These are phyloP conservation scores for Erythrocercus mccallii DNA, from an alignment of 2,113 vertebrate species.

Conservation along the genomic window DNA sequence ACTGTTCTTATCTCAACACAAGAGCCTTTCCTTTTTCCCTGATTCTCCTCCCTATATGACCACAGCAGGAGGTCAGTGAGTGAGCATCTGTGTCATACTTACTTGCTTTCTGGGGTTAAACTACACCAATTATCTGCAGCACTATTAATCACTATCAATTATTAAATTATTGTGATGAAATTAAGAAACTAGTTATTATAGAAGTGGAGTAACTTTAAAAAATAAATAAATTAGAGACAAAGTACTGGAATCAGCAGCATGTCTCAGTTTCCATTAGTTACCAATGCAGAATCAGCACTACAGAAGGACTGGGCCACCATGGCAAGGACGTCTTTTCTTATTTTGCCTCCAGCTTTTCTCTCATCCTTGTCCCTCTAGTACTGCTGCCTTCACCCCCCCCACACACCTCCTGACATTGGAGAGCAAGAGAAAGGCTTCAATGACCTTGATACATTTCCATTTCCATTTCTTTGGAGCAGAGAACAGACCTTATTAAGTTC, in stretches of 20 bases:
- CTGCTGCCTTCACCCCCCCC: background rate
- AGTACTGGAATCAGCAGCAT: background rate
- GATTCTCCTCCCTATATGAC: background rate
- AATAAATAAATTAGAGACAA: background rate
- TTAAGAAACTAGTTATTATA: background rate
- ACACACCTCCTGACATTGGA: fast-evolving
- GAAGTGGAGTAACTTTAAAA: background rate
- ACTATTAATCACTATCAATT: background rate
- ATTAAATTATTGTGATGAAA: background rate
- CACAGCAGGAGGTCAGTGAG: background rate
- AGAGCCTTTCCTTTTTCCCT: background rate
- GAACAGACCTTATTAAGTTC: conserved; percentile 14
- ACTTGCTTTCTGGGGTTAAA: background rate
- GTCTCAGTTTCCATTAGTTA: background rate
- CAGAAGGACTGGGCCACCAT: background rate
- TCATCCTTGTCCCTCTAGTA: background rate
- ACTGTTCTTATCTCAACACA: background rate
- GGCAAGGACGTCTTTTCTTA: background rate
- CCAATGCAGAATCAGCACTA: background rate
- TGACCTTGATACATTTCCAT: conserved; percentile 18
- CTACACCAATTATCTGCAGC: background rate
- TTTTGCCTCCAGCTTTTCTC: background rate
- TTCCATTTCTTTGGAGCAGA: background rate
- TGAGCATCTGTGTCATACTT: background rate
- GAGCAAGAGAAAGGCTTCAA: background rate